Percentiles rank a stretch among this genome's conserved stretches.
Conservation (phyloP, 2,888 invertebrate species). For the Leucania comma region DNA sequence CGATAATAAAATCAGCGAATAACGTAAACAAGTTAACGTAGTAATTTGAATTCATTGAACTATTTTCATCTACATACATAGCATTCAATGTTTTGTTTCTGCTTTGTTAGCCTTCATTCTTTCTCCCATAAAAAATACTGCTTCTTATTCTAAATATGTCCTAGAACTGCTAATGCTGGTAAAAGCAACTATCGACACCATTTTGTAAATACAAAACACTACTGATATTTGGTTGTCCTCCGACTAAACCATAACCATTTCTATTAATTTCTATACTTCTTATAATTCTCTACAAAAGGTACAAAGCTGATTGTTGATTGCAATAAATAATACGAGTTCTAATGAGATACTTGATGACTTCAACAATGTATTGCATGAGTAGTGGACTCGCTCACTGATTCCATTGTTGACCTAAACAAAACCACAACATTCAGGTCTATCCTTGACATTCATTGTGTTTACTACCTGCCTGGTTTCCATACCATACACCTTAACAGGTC, state of each 20-base stretch:
- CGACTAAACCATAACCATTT: conserved; percentile 29
- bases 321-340: neutral
- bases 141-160: no score
- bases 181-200: neutral
- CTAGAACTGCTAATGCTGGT: conserved; percentile 8
- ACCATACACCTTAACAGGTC: no score
- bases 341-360: neutral
- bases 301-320: conserved; percentile 53
- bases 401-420: conserved; percentile 20
- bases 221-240: conserved; percentile 14
- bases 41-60: neutral
- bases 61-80: neutral
- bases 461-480: neutral
- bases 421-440: neutral
- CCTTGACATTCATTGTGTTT: conserved; percentile 18
- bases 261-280: conserved; percentile 34
- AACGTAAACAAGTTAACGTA: conserved; percentile 4
- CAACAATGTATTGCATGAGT: neutral
- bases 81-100: neutral
- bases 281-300: neutral
- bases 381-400: neutral
- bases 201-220: conserved; percentile 17
- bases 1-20: neutral
- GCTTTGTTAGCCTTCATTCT: neutral
- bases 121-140: no score